Conservation (phyloP, 2,113 vertebrate species). For the Pandion haliaetus region DNA sequence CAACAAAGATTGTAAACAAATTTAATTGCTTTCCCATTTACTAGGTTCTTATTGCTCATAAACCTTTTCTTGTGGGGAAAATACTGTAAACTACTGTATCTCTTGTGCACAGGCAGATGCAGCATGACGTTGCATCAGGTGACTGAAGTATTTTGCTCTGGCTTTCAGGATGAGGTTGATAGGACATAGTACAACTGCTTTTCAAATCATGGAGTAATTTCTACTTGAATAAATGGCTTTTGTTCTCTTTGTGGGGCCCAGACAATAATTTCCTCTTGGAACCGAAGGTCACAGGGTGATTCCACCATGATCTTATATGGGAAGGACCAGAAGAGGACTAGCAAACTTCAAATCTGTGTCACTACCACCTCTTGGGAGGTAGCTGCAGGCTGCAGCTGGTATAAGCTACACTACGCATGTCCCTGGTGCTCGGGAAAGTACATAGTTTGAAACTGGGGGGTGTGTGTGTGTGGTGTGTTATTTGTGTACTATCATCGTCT, state of each 20-base stretch:
- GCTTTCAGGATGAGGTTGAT: background rate
- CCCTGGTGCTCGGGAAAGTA: background rate
- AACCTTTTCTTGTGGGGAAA: background rate
- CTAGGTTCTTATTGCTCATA: background rate
- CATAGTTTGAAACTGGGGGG: background rate
- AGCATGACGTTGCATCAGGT: background rate
- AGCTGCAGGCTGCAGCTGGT: background rate
- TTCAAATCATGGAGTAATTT: background rate
- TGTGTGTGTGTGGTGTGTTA: no score
- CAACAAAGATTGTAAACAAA: background rate
- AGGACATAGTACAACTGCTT: background rate
- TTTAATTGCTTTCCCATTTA: background rate
- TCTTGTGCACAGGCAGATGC: background rate
- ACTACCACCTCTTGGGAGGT: background rate
- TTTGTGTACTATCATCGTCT: background rate
- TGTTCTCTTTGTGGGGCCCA: background rate
- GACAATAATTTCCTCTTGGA: background rate
- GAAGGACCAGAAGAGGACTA: background rate
- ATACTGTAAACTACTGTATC: background rate
- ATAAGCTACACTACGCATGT: fast-evolving
- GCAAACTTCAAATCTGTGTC: background rate
- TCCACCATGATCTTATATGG: background rate
- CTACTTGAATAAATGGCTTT: background rate
- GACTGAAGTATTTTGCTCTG: background rate
- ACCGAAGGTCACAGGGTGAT: background rate